phyloP scores from a whole-genome alignment of 1,140 invertebrate species.

The Neoseiulus cucumeris region DNA sequence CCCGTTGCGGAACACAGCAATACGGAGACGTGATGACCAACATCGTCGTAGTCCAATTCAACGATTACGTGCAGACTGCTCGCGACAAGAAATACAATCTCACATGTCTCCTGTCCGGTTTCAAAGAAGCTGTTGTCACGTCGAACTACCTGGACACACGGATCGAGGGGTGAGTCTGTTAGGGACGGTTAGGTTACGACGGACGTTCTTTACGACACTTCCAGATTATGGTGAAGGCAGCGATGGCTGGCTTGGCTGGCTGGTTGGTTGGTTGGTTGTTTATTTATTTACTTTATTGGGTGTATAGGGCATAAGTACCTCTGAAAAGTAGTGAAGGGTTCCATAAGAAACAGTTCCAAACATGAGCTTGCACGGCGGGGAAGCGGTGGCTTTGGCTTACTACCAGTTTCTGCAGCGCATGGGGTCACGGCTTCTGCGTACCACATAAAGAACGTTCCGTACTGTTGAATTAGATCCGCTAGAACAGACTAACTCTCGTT shows the following conservation, averaged over 20 bases:
- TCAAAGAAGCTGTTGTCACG: slow-evolving; percentile 73
- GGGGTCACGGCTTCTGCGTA: no score
- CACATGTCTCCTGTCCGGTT: slow-evolving; percentile 68
- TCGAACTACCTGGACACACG: slow-evolving; percentile 79
- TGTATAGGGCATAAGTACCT: no score
- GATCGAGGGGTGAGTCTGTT: slow-evolving; percentile 25
- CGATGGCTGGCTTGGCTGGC: no score
- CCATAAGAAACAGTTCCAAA: no score
- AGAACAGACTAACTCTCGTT: slow-evolving; percentile 12
- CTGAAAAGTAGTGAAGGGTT: no score
- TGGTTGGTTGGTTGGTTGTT: no score
- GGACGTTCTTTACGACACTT: slow-evolving; percentile 3
- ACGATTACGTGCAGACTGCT: slow-evolving; percentile 72
- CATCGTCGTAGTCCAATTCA: slow-evolving; percentile 80
- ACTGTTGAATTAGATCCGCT: slow-evolving; percentile 16
- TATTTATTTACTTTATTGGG: no score
- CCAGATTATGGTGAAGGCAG: no score
- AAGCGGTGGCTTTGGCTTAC: no score
- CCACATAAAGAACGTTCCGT: slow-evolving; percentile 17
- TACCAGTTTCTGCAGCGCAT: no score
- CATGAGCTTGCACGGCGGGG: no score
- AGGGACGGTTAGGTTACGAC: neutral
- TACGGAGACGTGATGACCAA: slow-evolving; percentile 80
- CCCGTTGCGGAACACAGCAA: slow-evolving; percentile 72
- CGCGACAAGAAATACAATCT: slow-evolving; percentile 74